A percentile compares a stretch with the other conserved stretches of the same genome.
These are phyloP conservation scores for Tribolium castaneum DNA, from an alignment of 1,140 invertebrate species.

Conservation along the genomic window DNA sequence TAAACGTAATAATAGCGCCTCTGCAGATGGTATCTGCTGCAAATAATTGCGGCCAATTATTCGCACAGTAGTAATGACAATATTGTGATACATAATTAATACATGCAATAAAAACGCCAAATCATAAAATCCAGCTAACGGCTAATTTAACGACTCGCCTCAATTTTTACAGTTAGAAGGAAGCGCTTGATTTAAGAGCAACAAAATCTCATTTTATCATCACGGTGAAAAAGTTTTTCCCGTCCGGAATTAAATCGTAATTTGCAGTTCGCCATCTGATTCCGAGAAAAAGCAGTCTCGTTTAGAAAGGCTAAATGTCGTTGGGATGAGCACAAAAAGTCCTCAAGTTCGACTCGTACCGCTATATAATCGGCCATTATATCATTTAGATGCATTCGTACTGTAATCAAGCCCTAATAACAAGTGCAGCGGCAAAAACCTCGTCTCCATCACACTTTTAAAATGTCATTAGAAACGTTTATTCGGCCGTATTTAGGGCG, in stretches of 20 bases:
- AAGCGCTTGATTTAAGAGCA: background rate
- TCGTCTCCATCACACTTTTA: constrained; percentile 47
- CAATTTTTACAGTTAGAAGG: background rate
- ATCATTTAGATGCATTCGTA: constrained; percentile 42
- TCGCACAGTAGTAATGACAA: background rate
- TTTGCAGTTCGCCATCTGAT: constrained; percentile 28
- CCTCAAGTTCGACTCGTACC: background rate
- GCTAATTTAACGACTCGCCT: background rate
- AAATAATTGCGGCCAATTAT: background rate
- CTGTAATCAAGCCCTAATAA: constrained; percentile 47
- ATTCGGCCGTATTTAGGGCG: constrained; percentile 28
- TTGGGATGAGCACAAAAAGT: constrained; percentile 10
- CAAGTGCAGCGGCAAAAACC: constrained; percentile 42
- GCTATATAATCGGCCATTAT: constrained; percentile 40
- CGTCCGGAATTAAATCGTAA: constrained; percentile 24
- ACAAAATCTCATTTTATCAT: background rate
- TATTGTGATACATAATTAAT: background rate
- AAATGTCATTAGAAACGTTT: constrained; percentile 50
- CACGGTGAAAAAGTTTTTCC: background rate
- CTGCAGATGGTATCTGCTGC: background rate
- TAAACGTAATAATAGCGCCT: background rate
- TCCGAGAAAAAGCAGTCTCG: constrained; percentile 4
- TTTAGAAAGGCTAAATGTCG: constrained; percentile 24
- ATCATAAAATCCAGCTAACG: background rate
- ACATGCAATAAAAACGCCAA: background rate